Evolutionary conservation across 2,888 invertebrate species (phyloP), one percentile per base, ranked within the genome.

Genomic region (Psylliodes chrysocephalus): DNA sequence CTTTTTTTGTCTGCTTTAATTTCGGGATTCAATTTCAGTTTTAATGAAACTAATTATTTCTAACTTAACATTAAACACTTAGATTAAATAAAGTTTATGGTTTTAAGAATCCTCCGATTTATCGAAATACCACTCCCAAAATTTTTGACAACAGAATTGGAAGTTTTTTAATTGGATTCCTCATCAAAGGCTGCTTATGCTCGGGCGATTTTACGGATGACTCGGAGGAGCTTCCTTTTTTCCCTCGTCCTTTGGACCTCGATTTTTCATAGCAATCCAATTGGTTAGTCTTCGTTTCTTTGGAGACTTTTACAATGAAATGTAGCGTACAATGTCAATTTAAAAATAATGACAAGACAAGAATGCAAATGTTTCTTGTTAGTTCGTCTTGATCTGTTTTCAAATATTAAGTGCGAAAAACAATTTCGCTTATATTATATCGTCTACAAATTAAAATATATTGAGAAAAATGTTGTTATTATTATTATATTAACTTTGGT

Each of bases 341-440:
- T 44, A 28, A 44, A 30, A 30, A 44, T 30, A 55, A 55, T 55
- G 46, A 55, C 55, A 55, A 30, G 44, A 30, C 55, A 17, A 44
- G 55, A 42, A 33, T 44, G 10, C 44, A 28, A 55, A 19, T 46
- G n/a, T 55, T 55, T 55, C 30, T 30, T 33, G 40, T 42, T 25
- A 42, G n/a, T n/a, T n/a, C n/a, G n/a, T n/a, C n/a, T n/a, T n/a
- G n/a, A n/a, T n/a, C n/a, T n/a, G n/a, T n/a, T n/a, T n/a, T n/a
- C n/a, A n/a, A n/a, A n/a, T n/a, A n/a, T n/a, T n/a, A n/a, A n/a
- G n/a, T n/a, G n/a, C n/a, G n/a, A n/a, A n/a, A n/a, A n/a, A n/a
- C n/a, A n/a, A n/a, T n/a, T n/a, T n/a, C n/a, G n/a, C n/a, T n/a
- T n/a, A n/a, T n/a, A n/a, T n/a, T n/a, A n/a, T n/a, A n/a, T n/a